phyloP scores from a whole-genome alignment of 2,888 invertebrate genomes.

The Melanargia galathea region DNA sequence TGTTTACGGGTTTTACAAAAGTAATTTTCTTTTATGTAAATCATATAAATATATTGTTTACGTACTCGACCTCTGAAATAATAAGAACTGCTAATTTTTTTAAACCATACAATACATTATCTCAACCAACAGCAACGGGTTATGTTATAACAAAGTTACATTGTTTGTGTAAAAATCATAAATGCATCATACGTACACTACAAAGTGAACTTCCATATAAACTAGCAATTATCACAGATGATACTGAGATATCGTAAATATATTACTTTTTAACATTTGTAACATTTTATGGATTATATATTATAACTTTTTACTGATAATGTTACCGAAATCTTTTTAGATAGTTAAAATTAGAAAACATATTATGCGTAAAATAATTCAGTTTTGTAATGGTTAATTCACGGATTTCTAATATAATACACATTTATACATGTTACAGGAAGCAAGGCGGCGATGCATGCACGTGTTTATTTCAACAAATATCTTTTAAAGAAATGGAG shows the following conservation, averaged over 20 bases:
- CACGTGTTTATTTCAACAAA: conserved; percentile 29
- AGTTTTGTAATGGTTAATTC: too few relatives aligned
- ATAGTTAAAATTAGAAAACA: too few relatives aligned
- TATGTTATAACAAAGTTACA: background rate
- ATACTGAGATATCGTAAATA: too few relatives aligned
- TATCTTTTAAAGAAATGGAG: conserved; percentile 76
- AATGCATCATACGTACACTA: background rate
- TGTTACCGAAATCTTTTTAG: too few relatives aligned
- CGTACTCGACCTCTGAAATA: too few relatives aligned
- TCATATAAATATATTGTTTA: background rate
- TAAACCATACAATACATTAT: background rate
- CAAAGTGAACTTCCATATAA: too few relatives aligned
- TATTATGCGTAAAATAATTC: too few relatives aligned
- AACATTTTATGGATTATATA: too few relatives aligned
- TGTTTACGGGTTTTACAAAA: conserved; percentile 3
- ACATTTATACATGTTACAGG: conserved; percentile 35
- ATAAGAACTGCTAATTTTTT: too few relatives aligned
- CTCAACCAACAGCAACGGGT: background rate
- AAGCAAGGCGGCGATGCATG: conserved; percentile 49
- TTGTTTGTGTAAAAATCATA: background rate
- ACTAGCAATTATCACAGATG: too few relatives aligned
- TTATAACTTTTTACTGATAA: conserved; percentile 13
- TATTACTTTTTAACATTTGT: too few relatives aligned
- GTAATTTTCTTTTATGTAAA: conserved; percentile 7
- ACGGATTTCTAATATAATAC: conserved; percentile 2